Conservation (phyloP, 1,140 invertebrate genomes). For the Drosophila santomea region DNA sequence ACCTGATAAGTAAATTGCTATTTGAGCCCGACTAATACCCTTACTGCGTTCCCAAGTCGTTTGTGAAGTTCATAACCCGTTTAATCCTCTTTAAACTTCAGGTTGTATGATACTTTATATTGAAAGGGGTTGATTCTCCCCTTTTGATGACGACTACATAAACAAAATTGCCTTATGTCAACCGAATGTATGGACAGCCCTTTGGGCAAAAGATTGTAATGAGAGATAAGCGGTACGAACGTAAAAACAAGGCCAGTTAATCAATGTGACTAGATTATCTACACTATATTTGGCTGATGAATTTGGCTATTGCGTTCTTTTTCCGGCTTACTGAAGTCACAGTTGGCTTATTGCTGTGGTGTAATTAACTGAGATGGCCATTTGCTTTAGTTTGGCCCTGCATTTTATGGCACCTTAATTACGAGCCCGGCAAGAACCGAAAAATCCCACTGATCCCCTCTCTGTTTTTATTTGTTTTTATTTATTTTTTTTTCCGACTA, state of each 20-base stretch:
- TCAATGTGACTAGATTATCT: constrained; percentile 32
- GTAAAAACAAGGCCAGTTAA: constrained; percentile 27
- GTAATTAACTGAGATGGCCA: constrained; percentile 29
- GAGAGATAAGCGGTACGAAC: constrained; percentile 15
- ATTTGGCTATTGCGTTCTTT: constrained; percentile 6
- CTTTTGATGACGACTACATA: background rate
- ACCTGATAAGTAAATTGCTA: background rate
- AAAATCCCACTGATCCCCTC: constrained; percentile 15
- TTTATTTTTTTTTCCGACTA: background rate
- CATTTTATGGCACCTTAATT: constrained; percentile 24
- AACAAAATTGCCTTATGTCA: background rate
- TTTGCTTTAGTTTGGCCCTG: background rate
- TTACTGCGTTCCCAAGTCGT: background rate
- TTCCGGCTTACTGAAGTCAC: constrained; percentile 24
- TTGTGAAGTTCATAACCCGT: background rate
- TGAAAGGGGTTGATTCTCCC: background rate
- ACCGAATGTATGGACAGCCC: constrained; percentile 2
- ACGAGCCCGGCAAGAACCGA: constrained; percentile 7
- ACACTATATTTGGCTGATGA: background rate
- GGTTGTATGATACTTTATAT: background rate
- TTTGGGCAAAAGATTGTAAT: constrained; percentile 22
- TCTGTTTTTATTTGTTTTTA: background rate
- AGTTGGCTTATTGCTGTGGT: constrained; percentile 15
- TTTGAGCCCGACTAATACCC: background rate
- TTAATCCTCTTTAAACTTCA: background rate